Base-by-base conservation (phyloP, 2,797 vertebrate genomes). In the Muscicapa comitata region DNA sequence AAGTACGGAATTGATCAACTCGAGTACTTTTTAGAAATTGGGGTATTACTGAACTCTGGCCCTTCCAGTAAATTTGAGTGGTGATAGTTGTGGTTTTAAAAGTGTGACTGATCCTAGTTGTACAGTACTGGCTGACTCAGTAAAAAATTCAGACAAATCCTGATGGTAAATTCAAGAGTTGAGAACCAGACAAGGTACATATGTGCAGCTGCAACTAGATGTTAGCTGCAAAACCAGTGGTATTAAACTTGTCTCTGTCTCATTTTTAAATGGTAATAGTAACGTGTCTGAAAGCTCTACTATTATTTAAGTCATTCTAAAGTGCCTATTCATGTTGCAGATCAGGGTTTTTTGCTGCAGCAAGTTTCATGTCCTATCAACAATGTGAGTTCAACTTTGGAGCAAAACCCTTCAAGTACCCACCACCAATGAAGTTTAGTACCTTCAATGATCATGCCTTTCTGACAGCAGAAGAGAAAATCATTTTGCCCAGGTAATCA, bases 371-470 rank as follows among this genome's bases (percentile, higher is more conserved):
- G 99, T 99, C 99, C n/a, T 99, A 99, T 96, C 99, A 99, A 96
- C 99, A 99, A 91, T 99, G 99, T 51, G 99, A 99, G 97, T 99
- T 99, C 97, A 99, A 99, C 98, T 99, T 99, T n/a, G 99, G 99
- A 97, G 98, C 99, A 97, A 99, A 99, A 95, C 98, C 99, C 95
- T 99, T 99, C 97, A 99, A 98, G 95, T 99, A 99, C 95, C 98
- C 99, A 35, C 99, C 99, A 7, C 93, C 99, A 28, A 97, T 98
- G 94, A 99, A 99, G 97, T 99, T 99, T 96, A 99, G 98, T 98
- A 99, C 99, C 96, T 99, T 99, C 96, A 99, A 99, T 63, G 99
- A 99, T 93, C 99, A 99, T 13, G 99, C 99, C 84, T 99, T 99
- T 18, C 98, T 99, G 81, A 98, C 98, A 81, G 98, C 99, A 71